phyloP scores from a whole-genome alignment of 2,797 vertebrate species.

The Neosilurus mollespiculum region DNA sequence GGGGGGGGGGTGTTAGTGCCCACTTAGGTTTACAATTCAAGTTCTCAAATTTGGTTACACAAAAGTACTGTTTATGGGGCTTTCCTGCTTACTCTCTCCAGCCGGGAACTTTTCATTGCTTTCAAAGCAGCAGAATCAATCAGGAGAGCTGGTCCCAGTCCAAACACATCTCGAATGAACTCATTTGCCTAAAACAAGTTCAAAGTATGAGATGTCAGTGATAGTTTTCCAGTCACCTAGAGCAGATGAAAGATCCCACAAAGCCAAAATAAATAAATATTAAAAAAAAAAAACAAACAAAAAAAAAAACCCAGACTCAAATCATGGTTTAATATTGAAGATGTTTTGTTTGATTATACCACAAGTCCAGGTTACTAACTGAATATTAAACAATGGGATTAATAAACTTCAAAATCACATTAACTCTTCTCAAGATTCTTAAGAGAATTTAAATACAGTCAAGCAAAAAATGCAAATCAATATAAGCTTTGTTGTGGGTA shows the following conservation, averaged over 20 bases:
- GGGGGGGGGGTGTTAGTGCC: too few species aligned
- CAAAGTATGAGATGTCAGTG: neutral
- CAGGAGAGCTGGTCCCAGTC: conserved; percentile 90
- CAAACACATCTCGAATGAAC: conserved; percentile 95
- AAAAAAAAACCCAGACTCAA: neutral
- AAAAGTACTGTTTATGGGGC: neutral
- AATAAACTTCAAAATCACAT: neutral
- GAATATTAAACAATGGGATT: neutral
- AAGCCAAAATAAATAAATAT: too few species aligned
- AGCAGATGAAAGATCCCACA: too few species aligned
- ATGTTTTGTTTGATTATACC: neutral
- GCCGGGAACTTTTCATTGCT: conserved; percentile 93
- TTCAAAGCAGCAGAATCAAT: conserved; percentile 89
- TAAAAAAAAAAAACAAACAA: neutral
- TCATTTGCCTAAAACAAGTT: conserved; percentile 83
- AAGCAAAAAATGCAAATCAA: neutral
- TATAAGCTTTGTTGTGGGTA: neutral
- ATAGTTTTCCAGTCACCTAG: neutral
- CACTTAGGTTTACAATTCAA: neutral
- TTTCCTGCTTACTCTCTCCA: conserved; percentile 83
- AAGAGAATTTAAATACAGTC: neutral
- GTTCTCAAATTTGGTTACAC: neutral
- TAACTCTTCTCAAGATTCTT: too few species aligned
- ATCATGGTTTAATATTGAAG: neutral
- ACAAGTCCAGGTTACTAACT: neutral